Evolutionary conservation across 2,888 invertebrate genomes (phyloP), one percentile per base, ranked within the genome.

Genomic region (Orthosia gothica): DNA sequence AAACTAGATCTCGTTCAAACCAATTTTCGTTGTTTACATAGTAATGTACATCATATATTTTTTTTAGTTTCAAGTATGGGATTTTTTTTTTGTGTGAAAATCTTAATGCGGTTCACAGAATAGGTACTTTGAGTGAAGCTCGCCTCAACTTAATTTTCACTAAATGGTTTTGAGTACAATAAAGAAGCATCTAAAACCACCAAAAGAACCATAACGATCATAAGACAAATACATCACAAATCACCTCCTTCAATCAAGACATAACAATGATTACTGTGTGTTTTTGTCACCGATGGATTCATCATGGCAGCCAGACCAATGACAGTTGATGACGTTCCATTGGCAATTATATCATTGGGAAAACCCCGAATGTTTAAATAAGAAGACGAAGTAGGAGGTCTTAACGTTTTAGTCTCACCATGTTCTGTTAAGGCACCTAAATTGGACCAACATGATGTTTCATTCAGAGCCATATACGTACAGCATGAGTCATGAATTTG

Each of bases 221-320:
- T 47, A 9, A 45, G 4, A 50, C 80, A 79, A 80, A 70, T 50
- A 68, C 68, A 32, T 32, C 32, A 32, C 32, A 32, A 32, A 32
- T 9, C 59, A 68, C 70, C 67, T 64, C 62, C 84, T 87, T 84
- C 78, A 84, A 86, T 80, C 70, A 62, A 81, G 74, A 59, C 74
- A 72, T 82, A 82, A 78, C 74, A 88, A 81, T 80, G 13, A 70
- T 59, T 68, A n/a, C 18, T 18, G 13, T 52, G 23, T 16, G 3
- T 40, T 66, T 1, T 20, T 64, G 26, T 45, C 54, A 58, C 54
- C 54, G 58, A 81, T 57, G 5, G 20, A 74, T 74, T 64, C 13
- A 81, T 49, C 62, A 67, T 73, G 64, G 66, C 23, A 16, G 15
- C 26, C 49, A 50, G 0, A 54, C 13, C 26, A 59, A 77, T 65